These are phyloP conservation scores for Genyomyrus donnyi DNA, from an alignment of 2,113 vertebrate genomes.

Conservation along the genomic window DNA sequence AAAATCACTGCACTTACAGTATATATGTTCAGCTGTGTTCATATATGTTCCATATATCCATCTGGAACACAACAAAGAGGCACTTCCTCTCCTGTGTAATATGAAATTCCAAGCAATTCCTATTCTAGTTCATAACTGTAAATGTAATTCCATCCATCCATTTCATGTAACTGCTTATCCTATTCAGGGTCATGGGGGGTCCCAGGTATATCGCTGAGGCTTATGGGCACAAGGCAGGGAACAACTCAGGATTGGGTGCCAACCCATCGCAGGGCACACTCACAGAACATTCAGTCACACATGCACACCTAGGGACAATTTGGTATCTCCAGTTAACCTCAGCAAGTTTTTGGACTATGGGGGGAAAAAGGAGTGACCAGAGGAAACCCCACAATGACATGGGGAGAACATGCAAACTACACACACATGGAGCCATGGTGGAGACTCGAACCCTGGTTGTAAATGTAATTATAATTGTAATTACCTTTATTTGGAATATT, in stretches of 20 bases:
- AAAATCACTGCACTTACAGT: neutral
- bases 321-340: neutral
- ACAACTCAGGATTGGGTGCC: neutral
- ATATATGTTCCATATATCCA: conserved; percentile 14
- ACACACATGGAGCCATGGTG: neutral
- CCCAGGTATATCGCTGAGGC: neutral
- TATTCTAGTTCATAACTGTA: neutral
- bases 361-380: too few relatives aligned
- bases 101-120: neutral
- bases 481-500: neutral
- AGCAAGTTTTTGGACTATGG: neutral
- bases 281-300: neutral
- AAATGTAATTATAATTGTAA: neutral
- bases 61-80: conserved; percentile 19
- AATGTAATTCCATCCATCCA: neutral
- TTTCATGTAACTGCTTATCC: neutral
- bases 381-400: too few relatives aligned
- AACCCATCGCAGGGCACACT: neutral
- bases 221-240: neutral
- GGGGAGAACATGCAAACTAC: too few relatives aligned
- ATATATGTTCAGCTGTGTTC: neutral
- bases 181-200: neutral
- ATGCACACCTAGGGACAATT: neutral
- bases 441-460: neutral
- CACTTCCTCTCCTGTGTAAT: conserved; percentile 17